Percentiles rank a stretch among this genome's conserved stretches.
Conservation (phyloP, 1,140 invertebrate species). For the Brachionus paranguensis region DNA sequence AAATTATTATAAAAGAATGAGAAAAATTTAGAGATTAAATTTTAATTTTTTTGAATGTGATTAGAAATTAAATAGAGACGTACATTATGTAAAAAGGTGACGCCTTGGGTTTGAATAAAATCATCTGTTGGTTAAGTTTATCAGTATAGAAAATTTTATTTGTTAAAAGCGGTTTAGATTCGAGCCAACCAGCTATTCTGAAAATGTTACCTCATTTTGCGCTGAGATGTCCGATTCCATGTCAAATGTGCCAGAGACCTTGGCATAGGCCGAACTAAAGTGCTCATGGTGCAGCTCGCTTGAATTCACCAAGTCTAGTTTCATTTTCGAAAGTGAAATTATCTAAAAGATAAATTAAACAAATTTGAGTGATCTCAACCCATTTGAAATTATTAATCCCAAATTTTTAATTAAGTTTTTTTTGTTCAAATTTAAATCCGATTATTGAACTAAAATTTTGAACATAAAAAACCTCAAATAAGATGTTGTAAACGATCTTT, state of each 20-base stretch:
- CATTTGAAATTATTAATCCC: not conserved
- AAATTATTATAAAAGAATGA: constrained; percentile 31
- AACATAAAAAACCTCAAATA: not conserved
- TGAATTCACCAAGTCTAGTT: not conserved
- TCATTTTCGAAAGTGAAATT: not conserved
- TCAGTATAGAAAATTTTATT: not conserved
- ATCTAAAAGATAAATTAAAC: not conserved
- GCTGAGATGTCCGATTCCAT: not conserved
- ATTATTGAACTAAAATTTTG: constrained; percentile 6
- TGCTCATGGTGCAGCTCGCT: not conserved
- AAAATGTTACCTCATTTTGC: not conserved
- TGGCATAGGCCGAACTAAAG: not conserved
- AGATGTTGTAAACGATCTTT: not conserved
- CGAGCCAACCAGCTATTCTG: not conserved
- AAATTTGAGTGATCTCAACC: not conserved
- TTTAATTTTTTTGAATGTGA: constrained; percentile 25
- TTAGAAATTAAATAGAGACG: constrained; percentile 16
- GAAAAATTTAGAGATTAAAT: not conserved
- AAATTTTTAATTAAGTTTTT: not conserved
- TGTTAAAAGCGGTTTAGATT: not conserved
- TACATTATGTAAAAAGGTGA: constrained; percentile 20
- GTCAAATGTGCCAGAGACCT: not conserved
- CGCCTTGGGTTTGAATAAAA: constrained; percentile 2
- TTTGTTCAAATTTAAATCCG: constrained; percentile 16
- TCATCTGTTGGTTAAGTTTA: constrained; percentile 9